phyloP scores from a whole-genome alignment of 2,797 vertebrate genomes.

The Botia kubotai region DNA sequence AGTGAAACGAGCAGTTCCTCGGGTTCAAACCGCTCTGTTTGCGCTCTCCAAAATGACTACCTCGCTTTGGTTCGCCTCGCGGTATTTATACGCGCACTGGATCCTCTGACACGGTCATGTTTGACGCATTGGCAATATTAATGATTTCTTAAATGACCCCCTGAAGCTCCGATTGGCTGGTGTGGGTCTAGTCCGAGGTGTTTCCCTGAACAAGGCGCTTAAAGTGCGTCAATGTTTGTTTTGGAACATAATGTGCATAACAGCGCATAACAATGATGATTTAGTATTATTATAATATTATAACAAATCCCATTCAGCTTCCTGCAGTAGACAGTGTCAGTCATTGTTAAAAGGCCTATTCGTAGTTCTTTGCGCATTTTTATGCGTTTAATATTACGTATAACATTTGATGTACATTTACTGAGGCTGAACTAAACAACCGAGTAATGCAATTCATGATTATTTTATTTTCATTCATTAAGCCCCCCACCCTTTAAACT shows the following conservation, averaged over 20 bases:
- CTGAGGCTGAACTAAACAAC: slow-evolving; percentile 13
- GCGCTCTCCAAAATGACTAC: slow-evolving; percentile 73
- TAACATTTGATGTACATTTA: neutral
- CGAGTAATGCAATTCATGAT: slow-evolving; percentile 10
- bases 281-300: neutral
- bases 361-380: slow-evolving; percentile 51
- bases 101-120: slow-evolving; percentile 66
- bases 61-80: slow-evolving; percentile 69
- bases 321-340: neutral
- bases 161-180: slow-evolving; percentile 75
- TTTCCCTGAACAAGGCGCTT: slow-evolving; percentile 76
- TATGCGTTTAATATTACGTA: neutral
- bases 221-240: slow-evolving; percentile 76
- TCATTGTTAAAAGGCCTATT: slow-evolving; percentile 7
- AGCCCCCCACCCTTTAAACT: slow-evolving; percentile 34
- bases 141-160: slow-evolving; percentile 81
- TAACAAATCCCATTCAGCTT: neutral
- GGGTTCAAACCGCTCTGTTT: slow-evolving; percentile 66
- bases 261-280: neutral
- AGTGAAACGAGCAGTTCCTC: slow-evolving; percentile 58
- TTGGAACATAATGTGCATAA: slow-evolving; percentile 69
- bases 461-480: slow-evolving; percentile 44
- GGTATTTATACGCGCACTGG: slow-evolving; percentile 79
- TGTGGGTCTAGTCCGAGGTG: slow-evolving; percentile 64
- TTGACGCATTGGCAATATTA: slow-evolving; percentile 84